Evolutionary conservation across 2,888 invertebrate species (phyloP).

Genomic region (Leptopilina drosophilae): DNA sequence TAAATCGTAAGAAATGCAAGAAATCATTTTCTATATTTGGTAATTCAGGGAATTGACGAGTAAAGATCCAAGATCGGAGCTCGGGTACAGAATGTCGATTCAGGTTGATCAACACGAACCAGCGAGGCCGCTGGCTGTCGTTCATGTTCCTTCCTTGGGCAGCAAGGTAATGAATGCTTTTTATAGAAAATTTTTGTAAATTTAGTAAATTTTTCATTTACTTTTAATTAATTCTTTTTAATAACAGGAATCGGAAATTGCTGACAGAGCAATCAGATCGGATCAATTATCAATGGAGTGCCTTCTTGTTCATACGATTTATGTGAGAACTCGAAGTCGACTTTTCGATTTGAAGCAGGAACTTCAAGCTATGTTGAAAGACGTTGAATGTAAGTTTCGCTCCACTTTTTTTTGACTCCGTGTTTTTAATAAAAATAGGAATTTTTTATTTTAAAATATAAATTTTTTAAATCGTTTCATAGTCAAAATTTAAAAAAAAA

Average conservation of each 20-base stretch:
- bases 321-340: constrained; percentile 91
- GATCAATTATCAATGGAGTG: constrained; percentile 97
- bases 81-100: constrained; percentile 92
- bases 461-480: no score
- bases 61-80: constrained; percentile 88
- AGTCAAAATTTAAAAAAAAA: no score
- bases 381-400: constrained; percentile 82
- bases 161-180: constrained; percentile 78
- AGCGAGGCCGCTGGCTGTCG: constrained; percentile 85
- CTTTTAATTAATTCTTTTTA: constrained; percentile 46
- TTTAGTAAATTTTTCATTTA: no score
- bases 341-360: constrained; percentile 89
- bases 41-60: constrained; percentile 79
- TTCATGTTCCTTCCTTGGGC: constrained; percentile 84
- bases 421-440: no score
- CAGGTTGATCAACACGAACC: constrained; percentile 91
- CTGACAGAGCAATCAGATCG: constrained; percentile 88
- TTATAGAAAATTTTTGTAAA: neutral
- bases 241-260: constrained; percentile 81
- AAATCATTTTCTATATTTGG: neutral
- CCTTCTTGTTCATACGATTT: constrained; percentile 95
- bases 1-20: no score
- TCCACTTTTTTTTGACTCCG: neutral
- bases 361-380: constrained; percentile 84
- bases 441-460: no score